Base-by-base conservation (phyloP, 2,113 vertebrate genomes). In the Rallus limicola region DNA sequence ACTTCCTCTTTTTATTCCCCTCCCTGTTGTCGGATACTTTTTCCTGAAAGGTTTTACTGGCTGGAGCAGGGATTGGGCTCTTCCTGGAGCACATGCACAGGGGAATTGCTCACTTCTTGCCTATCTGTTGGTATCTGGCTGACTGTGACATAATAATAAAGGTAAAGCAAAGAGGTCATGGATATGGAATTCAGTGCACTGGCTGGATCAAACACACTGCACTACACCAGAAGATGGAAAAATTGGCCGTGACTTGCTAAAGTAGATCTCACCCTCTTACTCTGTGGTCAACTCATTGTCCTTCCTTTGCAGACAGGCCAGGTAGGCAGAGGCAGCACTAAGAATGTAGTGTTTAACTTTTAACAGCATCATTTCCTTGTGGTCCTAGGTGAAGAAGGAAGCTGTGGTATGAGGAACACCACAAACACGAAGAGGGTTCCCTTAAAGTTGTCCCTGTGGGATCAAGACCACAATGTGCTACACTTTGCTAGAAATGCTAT, bases 31-130 rank as follows among this genome's bases (percentile, higher is more conserved):
- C 14, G 29, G 29, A 71, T 91, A 60, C 75, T 92, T 96, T 91
- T 74, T 96, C 60, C 50, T 79, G 86, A 92, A 92, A 64, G 34
- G 71, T 97, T 96, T 86, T 86, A 55, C 63, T 79, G 90, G 64
- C 60, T 91, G 86, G 79, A 62, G 52, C 64, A 55, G 56, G 9
- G n/a, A 80, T 90, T 84, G 86, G 69, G 50, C 75, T 84, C 62
- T 83, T 80, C 56, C 78, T 91, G 90, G 83, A 92, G 36, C 5
- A 58, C 26, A 17, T 11, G 38, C 29, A 56, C 16, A 44, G 46
- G 56, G 33, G 11, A 88, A 48, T 53, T 25, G 52, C 29, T 78
- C 48, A 86, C 79, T 86, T 92, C 38, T 42, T 82, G 59, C 70
- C 58, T 92, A 20, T 9, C 6, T 86, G 42, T 46, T 93, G 38